These are phyloP conservation scores for Drosophila jambulina DNA, from an alignment of 1,140 invertebrate species.

Conservation along the genomic window DNA sequence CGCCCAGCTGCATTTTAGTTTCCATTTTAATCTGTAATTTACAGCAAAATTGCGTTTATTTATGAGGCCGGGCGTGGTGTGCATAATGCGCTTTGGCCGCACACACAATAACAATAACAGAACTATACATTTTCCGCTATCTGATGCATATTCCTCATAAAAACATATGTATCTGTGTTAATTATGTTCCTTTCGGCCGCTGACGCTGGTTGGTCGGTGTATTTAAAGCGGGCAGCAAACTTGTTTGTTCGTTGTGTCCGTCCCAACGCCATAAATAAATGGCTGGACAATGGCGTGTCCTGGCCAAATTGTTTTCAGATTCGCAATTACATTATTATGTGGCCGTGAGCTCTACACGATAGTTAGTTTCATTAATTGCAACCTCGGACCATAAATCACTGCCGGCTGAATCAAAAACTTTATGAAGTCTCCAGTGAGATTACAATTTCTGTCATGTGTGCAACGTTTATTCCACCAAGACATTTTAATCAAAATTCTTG, in stretches of 20 bases:
- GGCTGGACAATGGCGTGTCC: conserved; percentile 41
- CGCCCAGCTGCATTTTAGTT: conserved; percentile 71
- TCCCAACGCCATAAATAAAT: conserved; percentile 36
- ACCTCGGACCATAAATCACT: conserved; percentile 41
- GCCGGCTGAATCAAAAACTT: conserved; percentile 9
- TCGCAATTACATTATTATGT: conserved; percentile 41
- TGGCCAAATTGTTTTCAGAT: conserved; percentile 52
- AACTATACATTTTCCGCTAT: conserved; percentile 23
- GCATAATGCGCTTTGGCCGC: conserved; percentile 64
- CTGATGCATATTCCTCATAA: conserved; percentile 51
- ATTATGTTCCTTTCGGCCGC: conserved; percentile 36
- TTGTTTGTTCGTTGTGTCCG: conserved; percentile 19
- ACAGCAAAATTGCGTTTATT: conserved; percentile 76
- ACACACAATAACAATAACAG: conserved; percentile 22
- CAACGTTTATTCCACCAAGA: neutral
- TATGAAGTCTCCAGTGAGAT: conserved; percentile 16
- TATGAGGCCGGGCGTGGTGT: conserved; percentile 63
- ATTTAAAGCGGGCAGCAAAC: conserved; percentile 37
- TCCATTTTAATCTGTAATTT: conserved; percentile 80
- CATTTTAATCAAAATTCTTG: conserved; percentile 28
- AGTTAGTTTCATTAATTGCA: conserved; percentile 55
- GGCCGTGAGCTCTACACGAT: conserved; percentile 43
- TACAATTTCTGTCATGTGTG: conserved; percentile 6
- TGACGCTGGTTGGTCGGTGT: neutral
- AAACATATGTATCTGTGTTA: conserved; percentile 54